phyloP scores from a whole-genome alignment of 2,888 invertebrate species.

The Agriopis aurantiaria region DNA sequence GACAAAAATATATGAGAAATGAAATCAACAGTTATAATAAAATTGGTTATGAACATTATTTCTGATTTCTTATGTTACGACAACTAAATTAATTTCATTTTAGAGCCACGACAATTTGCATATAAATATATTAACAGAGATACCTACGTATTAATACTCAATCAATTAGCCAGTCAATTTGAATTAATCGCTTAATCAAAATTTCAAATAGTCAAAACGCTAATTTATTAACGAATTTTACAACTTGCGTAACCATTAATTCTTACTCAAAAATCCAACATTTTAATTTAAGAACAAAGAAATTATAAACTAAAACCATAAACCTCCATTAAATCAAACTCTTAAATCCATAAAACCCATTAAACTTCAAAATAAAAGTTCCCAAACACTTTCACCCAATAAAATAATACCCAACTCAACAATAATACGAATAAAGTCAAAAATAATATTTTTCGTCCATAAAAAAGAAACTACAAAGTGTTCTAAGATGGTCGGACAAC shows the following conservation, averaged over 20 bases:
- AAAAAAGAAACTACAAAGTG: slow-evolving; percentile 34
- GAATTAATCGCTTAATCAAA: background rate
- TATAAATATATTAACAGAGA: slow-evolving; percentile 2
- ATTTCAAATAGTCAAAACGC: background rate
- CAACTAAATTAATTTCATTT: background rate
- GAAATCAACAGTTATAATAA: background rate
- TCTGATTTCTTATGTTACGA: background rate
- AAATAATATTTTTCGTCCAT: slow-evolving; percentile 36
- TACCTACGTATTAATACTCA: background rate
- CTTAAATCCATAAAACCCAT: slow-evolving; percentile 16
- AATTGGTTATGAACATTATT: background rate
- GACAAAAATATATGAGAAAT: background rate
- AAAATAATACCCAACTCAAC: slow-evolving; percentile 29
- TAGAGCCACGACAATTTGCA: background rate
- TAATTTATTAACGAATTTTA: background rate
- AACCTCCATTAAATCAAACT: slow-evolving; percentile 21
- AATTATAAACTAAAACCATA: slow-evolving; percentile 15
- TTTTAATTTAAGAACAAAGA: slow-evolving; percentile 25
- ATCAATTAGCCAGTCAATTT: background rate
- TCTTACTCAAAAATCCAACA: slow-evolving; percentile 6
- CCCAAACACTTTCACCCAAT: slow-evolving; percentile 24
- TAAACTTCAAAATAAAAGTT: slow-evolving; percentile 25
- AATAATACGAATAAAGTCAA: slow-evolving; percentile 33
- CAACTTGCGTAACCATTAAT: slow-evolving; percentile 1
- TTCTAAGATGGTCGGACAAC: slow-evolving; percentile 42